Base-by-base conservation (phyloP, 2,113 vertebrate genomes). In the Ailurus styani region DNA sequence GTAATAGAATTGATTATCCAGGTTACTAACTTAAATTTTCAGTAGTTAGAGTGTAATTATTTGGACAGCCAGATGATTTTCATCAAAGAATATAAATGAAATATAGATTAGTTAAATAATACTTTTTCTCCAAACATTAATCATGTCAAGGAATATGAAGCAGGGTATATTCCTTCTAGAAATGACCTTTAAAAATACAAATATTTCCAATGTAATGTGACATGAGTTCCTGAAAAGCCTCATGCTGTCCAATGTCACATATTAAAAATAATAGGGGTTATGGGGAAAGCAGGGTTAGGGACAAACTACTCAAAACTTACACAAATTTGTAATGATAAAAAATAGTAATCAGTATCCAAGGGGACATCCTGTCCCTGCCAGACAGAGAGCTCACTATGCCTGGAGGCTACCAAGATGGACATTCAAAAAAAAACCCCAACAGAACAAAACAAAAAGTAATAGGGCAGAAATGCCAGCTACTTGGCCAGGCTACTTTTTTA, bases 161-260 rank as follows among this genome's bases (percentile, higher is more conserved):
- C 37, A 95, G 25, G 6, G 1, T 81, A 60, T 4, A 52, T 37
- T 89, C 78, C 12, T 42, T 18, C n/a, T 77, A 95, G 52, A 47
- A 78, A 86, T 13, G 37, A 55, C 20, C 21, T 81, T 96, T 55
- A 94, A 96, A 97, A 96, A 85, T 68, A 14, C 13, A 92, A 84
- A 20, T 64, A 73, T 72, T 93, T 66, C n/a, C 42, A 18, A 72
- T n/a, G 84, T 40, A 78, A 73, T 75, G 17, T 54, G 52, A 66
- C 29, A 78, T 2, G n/a, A 95, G 18, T 85, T 93, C 23, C n/a
- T 86, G 50, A 92, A 78, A 96, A 95, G 62, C 40, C 68, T 78
- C 64, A 10, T 10, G 18, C 78, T 95, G 70, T 93, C 25, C 17
- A 79, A 47, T 50, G 50, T 40, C 40, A 79, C 14, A 78, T 50